Evolutionary conservation across 2,888 invertebrate species (phyloP).

Genomic region (Acronicta leporina): DNA sequence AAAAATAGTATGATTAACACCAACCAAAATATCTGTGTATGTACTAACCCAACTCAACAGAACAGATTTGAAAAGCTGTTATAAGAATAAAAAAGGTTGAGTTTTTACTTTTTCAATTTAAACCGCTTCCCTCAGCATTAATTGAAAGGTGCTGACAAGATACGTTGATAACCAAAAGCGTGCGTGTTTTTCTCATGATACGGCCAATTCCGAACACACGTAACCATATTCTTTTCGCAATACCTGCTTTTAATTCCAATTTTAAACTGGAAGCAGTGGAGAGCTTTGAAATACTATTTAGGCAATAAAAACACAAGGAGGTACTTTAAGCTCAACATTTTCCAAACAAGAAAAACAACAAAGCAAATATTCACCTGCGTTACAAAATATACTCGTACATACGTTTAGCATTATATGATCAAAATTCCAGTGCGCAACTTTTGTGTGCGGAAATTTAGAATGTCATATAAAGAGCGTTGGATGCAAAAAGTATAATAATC

Average conservation of each 20-base stretch:
- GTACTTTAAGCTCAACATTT: slow-evolving; percentile 13
- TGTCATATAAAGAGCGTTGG: slow-evolving; percentile 54
- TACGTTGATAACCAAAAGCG: slow-evolving; percentile 76
- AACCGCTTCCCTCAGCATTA: slow-evolving; percentile 69
- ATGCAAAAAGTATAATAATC: slow-evolving; percentile 61
- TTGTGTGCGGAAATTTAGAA: slow-evolving; percentile 46
- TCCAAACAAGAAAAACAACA: slow-evolving; percentile 21
- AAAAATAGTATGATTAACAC: neutral
- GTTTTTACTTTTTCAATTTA: slow-evolving; percentile 65
- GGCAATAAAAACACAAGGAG: slow-evolving; percentile 15
- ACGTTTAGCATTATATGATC: slow-evolving; percentile 19
- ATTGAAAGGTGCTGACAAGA: slow-evolving; percentile 79
- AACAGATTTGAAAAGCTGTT: slow-evolving; percentile 7
- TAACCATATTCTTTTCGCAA: slow-evolving; percentile 51
- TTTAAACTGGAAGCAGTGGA: slow-evolving; percentile 31
- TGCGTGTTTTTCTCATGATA: slow-evolving; percentile 81
- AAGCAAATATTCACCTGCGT: slow-evolving; percentile 25
- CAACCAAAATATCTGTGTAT: too few species aligned
- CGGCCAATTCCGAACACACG: slow-evolving; percentile 69
- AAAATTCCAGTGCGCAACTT: slow-evolving; percentile 37
- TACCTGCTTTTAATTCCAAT: slow-evolving; percentile 31
- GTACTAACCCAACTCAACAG: too few species aligned
- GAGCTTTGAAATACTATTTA: slow-evolving; percentile 16
- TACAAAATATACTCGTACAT: slow-evolving; percentile 33
- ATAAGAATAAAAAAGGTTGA: slow-evolving; percentile 51